Conservation (phyloP, 2,888 invertebrate genomes). For the Hofmannophila pseudospretella region DNA sequence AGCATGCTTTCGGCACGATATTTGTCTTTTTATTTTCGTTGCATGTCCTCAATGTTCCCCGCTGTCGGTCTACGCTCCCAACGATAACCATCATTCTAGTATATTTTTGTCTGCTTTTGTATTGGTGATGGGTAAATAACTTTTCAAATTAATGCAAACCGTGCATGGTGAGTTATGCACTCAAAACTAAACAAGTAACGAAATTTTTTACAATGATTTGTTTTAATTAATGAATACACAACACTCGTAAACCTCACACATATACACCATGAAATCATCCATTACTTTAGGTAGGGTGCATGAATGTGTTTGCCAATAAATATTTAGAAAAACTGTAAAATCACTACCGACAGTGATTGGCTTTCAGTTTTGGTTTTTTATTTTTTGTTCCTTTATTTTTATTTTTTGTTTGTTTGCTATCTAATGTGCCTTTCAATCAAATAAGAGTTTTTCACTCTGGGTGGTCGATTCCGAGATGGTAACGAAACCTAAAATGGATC, state of each 20-base stretch:
- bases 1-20: constrained; percentile 57
- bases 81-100: not conserved
- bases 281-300: constrained; percentile 34
- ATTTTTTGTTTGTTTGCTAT: constrained; percentile 61
- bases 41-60: not conserved
- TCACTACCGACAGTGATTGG: constrained; percentile 48
- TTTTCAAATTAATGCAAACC: too few species aligned
- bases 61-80: not conserved
- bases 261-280: not conserved
- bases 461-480: too few species aligned
- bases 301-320: constrained; percentile 77
- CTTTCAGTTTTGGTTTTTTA: constrained; percentile 41
- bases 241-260: too few species aligned
- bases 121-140: constrained; percentile 11
- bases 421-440: constrained; percentile 48
- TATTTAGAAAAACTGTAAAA: constrained; percentile 39
- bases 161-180: too few species aligned
- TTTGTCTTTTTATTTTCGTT: too few species aligned
- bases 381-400: constrained; percentile 32
- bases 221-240: too few species aligned
- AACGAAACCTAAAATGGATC: too few species aligned
- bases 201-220: too few species aligned
- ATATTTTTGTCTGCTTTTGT: not conserved
- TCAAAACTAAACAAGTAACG: too few species aligned
- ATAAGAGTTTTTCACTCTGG: too few species aligned